These are phyloP conservation scores for Trematomus loennbergii DNA, from an alignment of 2,113 vertebrate species.

Conservation along the genomic window DNA sequence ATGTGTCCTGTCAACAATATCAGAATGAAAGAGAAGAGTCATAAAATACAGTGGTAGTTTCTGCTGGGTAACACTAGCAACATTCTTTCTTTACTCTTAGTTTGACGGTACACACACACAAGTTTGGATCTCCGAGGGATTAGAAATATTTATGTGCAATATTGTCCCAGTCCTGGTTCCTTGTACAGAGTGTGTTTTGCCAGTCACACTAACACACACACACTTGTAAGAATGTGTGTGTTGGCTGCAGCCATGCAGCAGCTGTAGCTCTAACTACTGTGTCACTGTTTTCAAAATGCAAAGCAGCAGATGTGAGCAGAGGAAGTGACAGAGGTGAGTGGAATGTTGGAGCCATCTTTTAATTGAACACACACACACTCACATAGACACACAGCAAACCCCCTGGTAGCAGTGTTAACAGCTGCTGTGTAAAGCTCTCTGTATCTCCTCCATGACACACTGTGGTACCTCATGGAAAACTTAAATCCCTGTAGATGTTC, in stretches of 20 bases:
- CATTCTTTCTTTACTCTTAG: background rate
- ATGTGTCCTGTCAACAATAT: background rate
- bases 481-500: background rate
- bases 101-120: background rate
- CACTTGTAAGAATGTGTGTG: conserved; percentile 23
- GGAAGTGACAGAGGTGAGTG: conserved; percentile 97
- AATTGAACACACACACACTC: conserved; percentile 39
- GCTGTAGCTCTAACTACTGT: conserved; percentile 76
- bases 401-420: conserved; percentile 34
- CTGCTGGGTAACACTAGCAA: background rate
- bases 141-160: background rate
- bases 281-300: conserved; percentile 88
- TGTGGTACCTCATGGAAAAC: conserved; percentile 1
- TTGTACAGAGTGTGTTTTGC: background rate
- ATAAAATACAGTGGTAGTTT: background rate
- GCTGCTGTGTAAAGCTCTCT: conserved; percentile 40
- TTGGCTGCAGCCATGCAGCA: conserved; percentile 47
- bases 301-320: conserved; percentile 94
- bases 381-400: conserved; percentile 2
- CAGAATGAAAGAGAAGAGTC: background rate
- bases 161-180: background rate
- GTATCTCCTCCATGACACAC: conserved; percentile 3
- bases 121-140: background rate
- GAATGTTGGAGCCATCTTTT: conserved; percentile 78
- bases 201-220: background rate